phyloP scores from a whole-genome alignment of 2,113 vertebrate species.

The Neolamprologus hecqui region DNA sequence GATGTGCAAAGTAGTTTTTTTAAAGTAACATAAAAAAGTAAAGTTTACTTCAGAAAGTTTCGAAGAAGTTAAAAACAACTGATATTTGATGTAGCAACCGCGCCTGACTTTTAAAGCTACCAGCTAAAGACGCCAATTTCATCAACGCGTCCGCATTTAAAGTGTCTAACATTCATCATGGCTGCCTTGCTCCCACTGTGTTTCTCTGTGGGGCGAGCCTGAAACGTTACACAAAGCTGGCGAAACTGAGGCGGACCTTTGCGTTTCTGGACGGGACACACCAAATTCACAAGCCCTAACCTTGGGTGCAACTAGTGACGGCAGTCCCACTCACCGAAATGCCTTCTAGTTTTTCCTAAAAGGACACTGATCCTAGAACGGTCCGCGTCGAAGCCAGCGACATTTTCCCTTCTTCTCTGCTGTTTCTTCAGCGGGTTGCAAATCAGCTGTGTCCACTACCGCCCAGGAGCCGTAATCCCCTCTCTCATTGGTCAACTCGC shows the following conservation, averaged over 20 bases:
- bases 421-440: constrained; percentile 65
- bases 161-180: constrained; percentile 31
- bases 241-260: fast-evolving
- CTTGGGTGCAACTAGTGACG: constrained; percentile 36
- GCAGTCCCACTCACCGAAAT: constrained; percentile 64
- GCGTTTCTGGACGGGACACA: neutral
- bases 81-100: neutral
- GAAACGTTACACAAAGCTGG: neutral
- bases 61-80: neutral
- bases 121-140: neutral
- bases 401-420: constrained; percentile 66
- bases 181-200: neutral
- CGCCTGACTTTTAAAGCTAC: neutral
- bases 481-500: neutral
- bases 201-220: neutral
- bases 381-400: constrained; percentile 53
- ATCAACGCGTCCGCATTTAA: neutral
- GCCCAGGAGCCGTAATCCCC: neutral
- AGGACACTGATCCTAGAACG: constrained; percentile 76
- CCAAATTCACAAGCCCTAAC: neutral
- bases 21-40: neutral
- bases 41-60: neutral
- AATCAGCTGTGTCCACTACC: constrained; percentile 58
- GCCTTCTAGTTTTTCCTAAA: constrained; percentile 12
- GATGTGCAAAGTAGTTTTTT: neutral